Evolutionary conservation across 2,113 vertebrate genomes (phyloP).

Genomic region (Toxotes chatareus): DNA sequence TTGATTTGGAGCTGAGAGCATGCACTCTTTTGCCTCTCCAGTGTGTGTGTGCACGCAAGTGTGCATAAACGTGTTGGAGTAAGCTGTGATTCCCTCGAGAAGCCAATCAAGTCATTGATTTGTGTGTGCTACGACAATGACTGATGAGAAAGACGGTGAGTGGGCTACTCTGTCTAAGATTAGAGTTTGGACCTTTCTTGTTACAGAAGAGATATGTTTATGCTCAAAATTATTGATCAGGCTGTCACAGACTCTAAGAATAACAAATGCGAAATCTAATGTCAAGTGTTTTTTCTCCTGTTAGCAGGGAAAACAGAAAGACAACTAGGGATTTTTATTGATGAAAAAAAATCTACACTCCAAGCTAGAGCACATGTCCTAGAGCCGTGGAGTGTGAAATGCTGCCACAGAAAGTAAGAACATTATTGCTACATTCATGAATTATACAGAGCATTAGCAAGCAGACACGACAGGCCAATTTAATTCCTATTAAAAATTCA

Average conservation of each 20-base stretch:
- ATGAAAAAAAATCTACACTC: not conserved
- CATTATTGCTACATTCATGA: slow-evolving; percentile 60
- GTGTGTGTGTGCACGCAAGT: not conserved
- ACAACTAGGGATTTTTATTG: not conserved
- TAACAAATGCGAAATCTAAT: slow-evolving; percentile 29
- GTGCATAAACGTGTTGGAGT: not conserved
- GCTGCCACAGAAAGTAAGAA: slow-evolving; percentile 40
- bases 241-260: slow-evolving; percentile 27
- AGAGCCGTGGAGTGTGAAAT: not conserved
- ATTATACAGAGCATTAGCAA: slow-evolving; percentile 64
- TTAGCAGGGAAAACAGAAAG: not conserved
- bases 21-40: not conserved
- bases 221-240: slow-evolving; percentile 42
- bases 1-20: slow-evolving; percentile 29
- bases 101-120: slow-evolving; percentile 44
- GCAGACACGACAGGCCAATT: slow-evolving; percentile 58
- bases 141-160: slow-evolving; percentile 37
- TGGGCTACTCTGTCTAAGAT: slow-evolving; percentile 6
- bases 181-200: slow-evolving; percentile 15
- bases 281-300: not conserved
- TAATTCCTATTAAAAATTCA: slow-evolving; percentile 68
- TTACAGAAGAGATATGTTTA: slow-evolving; percentile 37
- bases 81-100: slow-evolving; percentile 16
- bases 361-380: not conserved
- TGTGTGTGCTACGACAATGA: slow-evolving; percentile 41